Conservation (phyloP, 2,797 vertebrate genomes). For the Sebastes hubbsi region DNA sequence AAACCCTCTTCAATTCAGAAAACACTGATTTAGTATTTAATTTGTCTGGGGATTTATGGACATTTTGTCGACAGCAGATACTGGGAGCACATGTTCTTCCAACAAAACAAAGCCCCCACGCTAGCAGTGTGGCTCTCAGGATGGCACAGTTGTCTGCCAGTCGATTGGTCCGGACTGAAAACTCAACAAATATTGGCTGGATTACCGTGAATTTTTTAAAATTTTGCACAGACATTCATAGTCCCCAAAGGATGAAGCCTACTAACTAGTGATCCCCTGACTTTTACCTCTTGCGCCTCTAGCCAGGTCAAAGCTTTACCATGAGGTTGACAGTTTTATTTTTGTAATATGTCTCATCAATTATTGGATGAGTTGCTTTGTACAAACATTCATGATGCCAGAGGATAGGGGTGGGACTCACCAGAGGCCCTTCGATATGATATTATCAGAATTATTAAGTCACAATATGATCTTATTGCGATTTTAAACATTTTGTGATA, state of each 20-base stretch:
- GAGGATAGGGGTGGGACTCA: too few species aligned
- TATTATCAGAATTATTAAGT: too few species aligned
- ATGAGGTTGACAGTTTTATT: too few species aligned
- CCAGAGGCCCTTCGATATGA: too few species aligned
- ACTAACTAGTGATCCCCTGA: background rate
- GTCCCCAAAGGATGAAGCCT: background rate
- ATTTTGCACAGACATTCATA: background rate
- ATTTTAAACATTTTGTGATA: too few species aligned
- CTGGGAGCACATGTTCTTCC: background rate
- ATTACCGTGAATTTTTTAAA: background rate
- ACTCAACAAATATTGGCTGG: background rate
- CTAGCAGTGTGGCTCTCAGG: background rate
- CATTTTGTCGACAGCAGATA: slow-evolving; percentile 13
- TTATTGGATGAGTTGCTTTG: too few species aligned
- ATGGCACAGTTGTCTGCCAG: background rate
- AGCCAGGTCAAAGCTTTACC: too few species aligned
- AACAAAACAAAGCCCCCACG: background rate
- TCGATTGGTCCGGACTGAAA: background rate
- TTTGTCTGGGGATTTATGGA: slow-evolving; percentile 3
- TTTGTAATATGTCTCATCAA: background rate
- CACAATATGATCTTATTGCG: too few species aligned
- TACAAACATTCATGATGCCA: too few species aligned
- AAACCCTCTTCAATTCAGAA: slow-evolving; percentile 20
- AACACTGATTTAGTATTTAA: slow-evolving; percentile 30
- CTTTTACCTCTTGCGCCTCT: background rate